Conservation (phyloP, 2,888 invertebrate genomes). For the Cheilosia vulpina region DNA sequence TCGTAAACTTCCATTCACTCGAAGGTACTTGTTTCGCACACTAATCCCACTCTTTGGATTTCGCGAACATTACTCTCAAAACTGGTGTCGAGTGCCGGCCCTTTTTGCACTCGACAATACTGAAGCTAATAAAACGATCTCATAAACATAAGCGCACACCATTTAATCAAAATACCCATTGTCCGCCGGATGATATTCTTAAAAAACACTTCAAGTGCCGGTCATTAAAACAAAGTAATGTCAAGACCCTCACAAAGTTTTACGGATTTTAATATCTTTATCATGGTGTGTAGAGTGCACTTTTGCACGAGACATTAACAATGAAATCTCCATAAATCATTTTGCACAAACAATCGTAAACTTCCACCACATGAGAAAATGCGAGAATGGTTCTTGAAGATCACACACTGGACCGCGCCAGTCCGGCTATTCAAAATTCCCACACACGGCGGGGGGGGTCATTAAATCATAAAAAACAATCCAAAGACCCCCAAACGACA, state of each 20-base stretch:
- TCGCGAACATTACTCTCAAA: no score
- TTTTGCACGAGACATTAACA: constrained; percentile 44
- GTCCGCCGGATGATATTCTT: constrained; percentile 5
- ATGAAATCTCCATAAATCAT: constrained; percentile 67
- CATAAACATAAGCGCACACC: background rate
- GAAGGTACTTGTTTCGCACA: no score
- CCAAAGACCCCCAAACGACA: constrained; percentile 2
- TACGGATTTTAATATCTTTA: constrained; percentile 39
- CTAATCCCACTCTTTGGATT: no score
- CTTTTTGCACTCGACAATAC: background rate
- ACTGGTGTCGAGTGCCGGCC: background rate
- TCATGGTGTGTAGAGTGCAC: constrained; percentile 49
- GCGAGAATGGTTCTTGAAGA: constrained; percentile 48
- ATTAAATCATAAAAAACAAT: constrained; percentile 37
- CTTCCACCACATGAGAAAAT: constrained; percentile 22
- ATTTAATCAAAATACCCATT: constrained; percentile 24
- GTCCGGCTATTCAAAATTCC: constrained; percentile 28
- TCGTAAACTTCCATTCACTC: no score
- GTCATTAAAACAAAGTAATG: constrained; percentile 48
- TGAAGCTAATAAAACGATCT: constrained; percentile 21
- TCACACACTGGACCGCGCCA: constrained; percentile 39
- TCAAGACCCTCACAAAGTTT: constrained; percentile 30
- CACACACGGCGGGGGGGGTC: constrained; percentile 51
- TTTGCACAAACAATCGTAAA: constrained; percentile 65
- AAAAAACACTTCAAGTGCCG: constrained; percentile 14